Conservation (phyloP, 2,888 invertebrate species). For the Aproaerema taeniolella region DNA sequence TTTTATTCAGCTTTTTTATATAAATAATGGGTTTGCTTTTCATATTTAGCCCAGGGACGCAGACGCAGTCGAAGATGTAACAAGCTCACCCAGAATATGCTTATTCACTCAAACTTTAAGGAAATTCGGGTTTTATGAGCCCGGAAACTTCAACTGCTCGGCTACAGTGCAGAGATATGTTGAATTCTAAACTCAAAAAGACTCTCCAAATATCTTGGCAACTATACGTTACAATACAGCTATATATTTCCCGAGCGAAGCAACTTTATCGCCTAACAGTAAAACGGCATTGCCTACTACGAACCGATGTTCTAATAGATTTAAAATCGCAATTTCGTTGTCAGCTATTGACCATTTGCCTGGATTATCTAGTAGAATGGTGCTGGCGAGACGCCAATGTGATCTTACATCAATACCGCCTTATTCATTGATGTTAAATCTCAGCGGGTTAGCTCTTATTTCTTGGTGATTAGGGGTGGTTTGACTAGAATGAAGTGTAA, state of each 20-base stretch:
- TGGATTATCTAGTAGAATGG: constrained; percentile 43
- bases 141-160: too few species aligned
- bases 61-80: too few species aligned
- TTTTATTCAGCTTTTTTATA: too few species aligned
- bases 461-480: neutral
- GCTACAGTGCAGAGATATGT: too few species aligned
- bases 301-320: constrained; percentile 13
- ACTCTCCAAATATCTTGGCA: too few species aligned
- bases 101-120: too few species aligned
- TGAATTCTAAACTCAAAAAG: too few species aligned
- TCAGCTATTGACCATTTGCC: constrained; percentile 32
- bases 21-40: too few species aligned
- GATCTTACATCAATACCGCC: constrained; percentile 24
- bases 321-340: constrained; percentile 27
- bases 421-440: constrained; percentile 10
- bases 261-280: constrained; percentile 3
- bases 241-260: neutral
- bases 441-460: neutral
- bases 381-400: constrained; percentile 39
- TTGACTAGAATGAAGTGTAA: constrained; percentile 15
- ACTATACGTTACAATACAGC: too few species aligned
- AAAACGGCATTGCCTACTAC: neutral
- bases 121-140: too few species aligned
- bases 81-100: too few species aligned
- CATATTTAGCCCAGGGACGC: too few species aligned